These are phyloP conservation scores for Oncorhynchus kisutch DNA, from an alignment of 2,113 vertebrate genomes.

Conservation along the genomic window DNA sequence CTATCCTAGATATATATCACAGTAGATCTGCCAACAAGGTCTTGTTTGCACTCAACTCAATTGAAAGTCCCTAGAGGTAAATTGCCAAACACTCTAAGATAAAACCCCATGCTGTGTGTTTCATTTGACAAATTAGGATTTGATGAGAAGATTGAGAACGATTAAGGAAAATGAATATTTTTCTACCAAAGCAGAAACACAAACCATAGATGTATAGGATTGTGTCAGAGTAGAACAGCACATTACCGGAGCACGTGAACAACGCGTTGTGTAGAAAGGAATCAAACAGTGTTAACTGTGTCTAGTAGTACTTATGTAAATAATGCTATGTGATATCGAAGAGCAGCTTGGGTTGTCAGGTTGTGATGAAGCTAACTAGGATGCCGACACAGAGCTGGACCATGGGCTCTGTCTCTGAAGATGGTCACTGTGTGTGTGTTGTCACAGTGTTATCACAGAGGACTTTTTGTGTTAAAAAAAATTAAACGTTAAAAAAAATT, in stretches of 20 bases:
- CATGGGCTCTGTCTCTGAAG: slow-evolving; percentile 59
- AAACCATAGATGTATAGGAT: slow-evolving; percentile 38
- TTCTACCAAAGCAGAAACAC: slow-evolving; percentile 35
- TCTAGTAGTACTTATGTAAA: slow-evolving; percentile 54
- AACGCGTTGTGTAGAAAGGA: slow-evolving; percentile 45
- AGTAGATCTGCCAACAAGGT: slow-evolving; percentile 49
- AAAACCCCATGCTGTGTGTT: neutral
- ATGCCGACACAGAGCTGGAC: slow-evolving; percentile 52
- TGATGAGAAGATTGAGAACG: slow-evolving; percentile 11
- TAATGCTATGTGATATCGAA: slow-evolving; percentile 48
- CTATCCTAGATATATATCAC: slow-evolving; percentile 23
- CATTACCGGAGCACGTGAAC: slow-evolving; percentile 58
- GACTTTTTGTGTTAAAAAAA: slow-evolving; percentile 33
- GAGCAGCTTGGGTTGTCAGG: slow-evolving; percentile 41
- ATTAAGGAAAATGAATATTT: slow-evolving; percentile 9
- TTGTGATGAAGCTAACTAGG: slow-evolving; percentile 47
- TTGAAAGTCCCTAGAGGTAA: slow-evolving; percentile 11
- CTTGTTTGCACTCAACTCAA: slow-evolving; percentile 60
- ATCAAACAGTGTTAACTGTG: slow-evolving; percentile 32
- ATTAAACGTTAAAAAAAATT: slow-evolving; percentile 48
- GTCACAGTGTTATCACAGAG: slow-evolving; percentile 44
- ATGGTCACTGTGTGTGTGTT: slow-evolving; percentile 44
- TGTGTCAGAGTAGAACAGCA: slow-evolving; percentile 38
- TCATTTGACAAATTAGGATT: slow-evolving; percentile 25
- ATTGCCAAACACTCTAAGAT: slow-evolving; percentile 52